Base-by-base conservation (phyloP, 1,140 invertebrate genomes). In the Homarus americanus region DNA sequence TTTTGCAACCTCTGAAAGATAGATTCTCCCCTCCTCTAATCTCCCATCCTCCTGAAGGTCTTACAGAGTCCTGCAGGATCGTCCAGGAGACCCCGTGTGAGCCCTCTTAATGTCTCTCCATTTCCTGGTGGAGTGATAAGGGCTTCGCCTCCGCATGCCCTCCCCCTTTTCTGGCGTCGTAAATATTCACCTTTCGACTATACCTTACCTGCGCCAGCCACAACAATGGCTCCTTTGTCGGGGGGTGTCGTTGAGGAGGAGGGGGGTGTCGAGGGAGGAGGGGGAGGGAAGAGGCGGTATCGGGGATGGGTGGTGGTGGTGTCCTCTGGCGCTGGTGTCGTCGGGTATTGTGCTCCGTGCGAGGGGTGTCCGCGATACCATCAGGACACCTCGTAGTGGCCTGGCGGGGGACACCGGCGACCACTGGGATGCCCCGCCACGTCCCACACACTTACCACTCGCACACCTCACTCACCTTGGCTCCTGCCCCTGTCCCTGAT, bases 331-430 rank as follows among this genome's bases (percentile, higher is more conserved):
- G 80, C 36, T 38, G 53, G 80, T 82, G 80, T 82, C 80, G 80
- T 82, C 80, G 80, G 28, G 53, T 82, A 82, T 82, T 82, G 80
- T 82, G 44, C 80, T 66, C 34, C 44, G 80, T 82, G 80, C 80
- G 28, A 82, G 80, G 80, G 80, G 80, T 38, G 80, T 82, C 80
- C 80, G 32, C 53, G 80, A 82, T 82, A 82, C 80, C 53, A 82
- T 82, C 80, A 82, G 80, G 80, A 82, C 80, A 82, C 80, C 80
- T 82, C 80, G 80, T 82, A 82, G 28, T 63, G 80, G 80, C 80
- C 44, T 82, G 80, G 80, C 80, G 58, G 80, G 80, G 80, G 80
- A 82, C 80, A 63, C 28, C 44, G 24, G 58, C 44, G 12, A 69
- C 63, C 63, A 69, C 28, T 63, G 44, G 44, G 53, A 63, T 53